Percentiles rank a stretch among this genome's conserved stretches.
phyloP scores from a whole-genome alignment of 2,113 vertebrate genomes.

The Vombatus ursinus region DNA sequence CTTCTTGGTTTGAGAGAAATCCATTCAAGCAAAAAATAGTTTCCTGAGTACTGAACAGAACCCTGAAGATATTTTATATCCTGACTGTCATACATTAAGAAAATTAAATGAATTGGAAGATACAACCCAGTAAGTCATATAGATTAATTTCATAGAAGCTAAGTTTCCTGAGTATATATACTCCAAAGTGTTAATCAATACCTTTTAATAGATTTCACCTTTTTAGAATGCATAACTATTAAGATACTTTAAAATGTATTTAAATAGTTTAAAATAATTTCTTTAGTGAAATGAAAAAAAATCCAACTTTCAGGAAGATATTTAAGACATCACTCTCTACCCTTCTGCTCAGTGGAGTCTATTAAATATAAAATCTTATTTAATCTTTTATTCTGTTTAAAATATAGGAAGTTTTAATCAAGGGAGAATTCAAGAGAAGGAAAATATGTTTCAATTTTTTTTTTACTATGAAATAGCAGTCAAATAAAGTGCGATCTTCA shows the following conservation, averaged over 20 bases:
- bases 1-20: too few relatives aligned
- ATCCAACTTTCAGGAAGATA: not conserved
- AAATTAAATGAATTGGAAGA: too few relatives aligned
- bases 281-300: not conserved
- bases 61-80: too few relatives aligned
- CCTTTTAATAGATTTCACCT: not conserved
- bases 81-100: too few relatives aligned
- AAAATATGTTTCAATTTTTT: conserved; percentile 18
- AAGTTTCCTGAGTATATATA: too few relatives aligned
- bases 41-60: too few relatives aligned
- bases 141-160: too few relatives aligned
- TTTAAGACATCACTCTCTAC: not conserved
- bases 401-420: not conserved
- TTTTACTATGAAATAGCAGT: conserved; percentile 1
- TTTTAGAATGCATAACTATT: conserved; percentile 6
- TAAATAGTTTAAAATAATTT: conserved; percentile 36
- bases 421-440: not conserved
- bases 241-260: conserved; percentile 4
- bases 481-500: conserved; percentile 8
- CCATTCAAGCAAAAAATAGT: too few relatives aligned
- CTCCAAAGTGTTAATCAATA: too few relatives aligned
- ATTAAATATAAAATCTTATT: conserved; percentile 13
- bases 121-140: too few relatives aligned
- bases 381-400: not conserved
- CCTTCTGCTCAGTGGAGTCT: not conserved